Conservation (phyloP, 2,113 vertebrate species). For the Pelobates fuscus region DNA sequence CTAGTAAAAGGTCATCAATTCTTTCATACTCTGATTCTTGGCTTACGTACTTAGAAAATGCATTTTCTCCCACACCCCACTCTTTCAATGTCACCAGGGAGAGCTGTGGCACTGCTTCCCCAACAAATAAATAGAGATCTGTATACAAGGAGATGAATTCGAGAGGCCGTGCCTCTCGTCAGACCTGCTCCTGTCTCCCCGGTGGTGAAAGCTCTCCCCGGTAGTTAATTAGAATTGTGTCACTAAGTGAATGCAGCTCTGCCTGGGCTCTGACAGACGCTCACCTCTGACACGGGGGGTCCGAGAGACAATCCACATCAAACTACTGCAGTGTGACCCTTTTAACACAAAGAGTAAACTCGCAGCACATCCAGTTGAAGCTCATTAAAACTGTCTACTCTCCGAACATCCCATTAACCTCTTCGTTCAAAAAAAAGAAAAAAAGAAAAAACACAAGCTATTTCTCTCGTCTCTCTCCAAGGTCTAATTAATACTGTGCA, state of each 20-base stretch:
- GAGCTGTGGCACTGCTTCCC: neutral
- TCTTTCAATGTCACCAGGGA: neutral
- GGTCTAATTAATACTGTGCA: slow-evolving; percentile 80
- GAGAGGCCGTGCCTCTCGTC: slow-evolving; percentile 53
- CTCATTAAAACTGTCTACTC: slow-evolving; percentile 86
- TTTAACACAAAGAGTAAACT: slow-evolving; percentile 90
- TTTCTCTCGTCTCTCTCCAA: slow-evolving; percentile 70
- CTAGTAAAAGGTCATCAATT: slow-evolving; percentile 41
- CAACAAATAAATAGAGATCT: slow-evolving; percentile 7
- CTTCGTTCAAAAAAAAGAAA: slow-evolving; percentile 58
- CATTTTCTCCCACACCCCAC: neutral
- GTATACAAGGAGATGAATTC: neutral
- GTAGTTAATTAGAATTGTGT: slow-evolving; percentile 99
- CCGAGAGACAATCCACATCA: slow-evolving; percentile 82
- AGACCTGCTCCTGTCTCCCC: slow-evolving; percentile 56
- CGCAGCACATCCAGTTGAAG: slow-evolving; percentile 77
- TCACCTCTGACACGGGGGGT: slow-evolving; percentile 72
- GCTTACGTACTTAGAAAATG: neutral
- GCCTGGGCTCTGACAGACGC: slow-evolving; percentile 91
- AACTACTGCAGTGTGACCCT: slow-evolving; percentile 90
- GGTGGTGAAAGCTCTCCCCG: slow-evolving; percentile 75
- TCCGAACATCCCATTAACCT: slow-evolving; percentile 83
- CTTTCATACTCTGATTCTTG: accelerated
- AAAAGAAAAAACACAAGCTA: slow-evolving; percentile 66
- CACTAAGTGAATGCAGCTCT: slow-evolving; percentile 90